Evolutionary conservation across 1,140 invertebrate species (phyloP).

Genomic region (Camponotus floridanus): DNA sequence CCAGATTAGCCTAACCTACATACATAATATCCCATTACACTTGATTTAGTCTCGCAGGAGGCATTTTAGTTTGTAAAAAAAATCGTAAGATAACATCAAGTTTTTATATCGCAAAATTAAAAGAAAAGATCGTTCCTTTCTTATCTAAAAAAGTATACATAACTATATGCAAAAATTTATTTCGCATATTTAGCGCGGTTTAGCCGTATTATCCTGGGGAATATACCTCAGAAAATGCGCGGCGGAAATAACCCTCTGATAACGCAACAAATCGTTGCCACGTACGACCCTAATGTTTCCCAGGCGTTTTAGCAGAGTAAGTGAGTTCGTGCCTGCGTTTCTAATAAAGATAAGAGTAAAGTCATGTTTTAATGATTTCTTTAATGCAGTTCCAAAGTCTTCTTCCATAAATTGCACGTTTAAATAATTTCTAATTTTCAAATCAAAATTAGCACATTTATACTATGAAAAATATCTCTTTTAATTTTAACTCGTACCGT

Average conservation of each 20-base stretch:
- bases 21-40: neutral
- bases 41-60: neutral
- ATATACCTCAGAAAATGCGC: neutral
- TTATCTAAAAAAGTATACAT: neutral
- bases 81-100: neutral
- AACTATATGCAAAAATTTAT: neutral
- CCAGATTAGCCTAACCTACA: neutral
- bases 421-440: neutral
- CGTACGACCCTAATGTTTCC: neutral
- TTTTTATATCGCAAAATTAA: neutral
- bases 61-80: neutral
- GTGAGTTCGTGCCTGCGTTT: neutral
- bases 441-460: slow-evolving; percentile 4
- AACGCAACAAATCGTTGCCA: neutral
- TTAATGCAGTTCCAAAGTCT: neutral
- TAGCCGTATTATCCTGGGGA: neutral
- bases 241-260: neutral
- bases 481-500: neutral
- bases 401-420: neutral
- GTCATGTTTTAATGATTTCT: neutral
- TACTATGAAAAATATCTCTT: neutral
- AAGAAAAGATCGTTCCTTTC: neutral
- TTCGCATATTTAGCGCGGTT: neutral
- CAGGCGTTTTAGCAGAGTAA: neutral
- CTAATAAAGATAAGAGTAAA: slow-evolving; percentile 27